Conservation (phyloP, 2,113 vertebrate genomes). For the Peucedramus taeniatus region DNA sequence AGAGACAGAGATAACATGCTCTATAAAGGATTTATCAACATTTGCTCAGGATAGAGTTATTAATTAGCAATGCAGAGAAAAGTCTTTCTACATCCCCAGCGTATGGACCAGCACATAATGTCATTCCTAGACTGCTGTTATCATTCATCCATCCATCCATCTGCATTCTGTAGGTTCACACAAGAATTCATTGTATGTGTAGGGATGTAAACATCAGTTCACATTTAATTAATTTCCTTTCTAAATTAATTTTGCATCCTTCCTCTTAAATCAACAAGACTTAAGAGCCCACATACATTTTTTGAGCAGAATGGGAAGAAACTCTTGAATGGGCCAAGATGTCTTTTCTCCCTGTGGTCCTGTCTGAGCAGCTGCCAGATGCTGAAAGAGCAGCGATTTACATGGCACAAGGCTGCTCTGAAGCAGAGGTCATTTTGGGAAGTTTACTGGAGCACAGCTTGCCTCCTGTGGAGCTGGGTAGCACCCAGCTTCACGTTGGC, state of each 20-base stretch:
- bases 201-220: conserved; percentile 26
- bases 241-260: conserved; percentile 48
- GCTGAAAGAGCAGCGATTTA: not conserved
- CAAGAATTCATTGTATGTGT: not conserved
- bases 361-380: not conserved
- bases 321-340: not conserved
- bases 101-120: conserved; percentile 28
- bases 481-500: not conserved
- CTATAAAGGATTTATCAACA: conserved; percentile 50
- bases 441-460: not conserved
- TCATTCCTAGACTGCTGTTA: conserved; percentile 33
- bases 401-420: not conserved
- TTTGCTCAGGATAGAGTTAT: conserved; percentile 58
- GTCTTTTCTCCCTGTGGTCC: not conserved
- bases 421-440: not conserved
- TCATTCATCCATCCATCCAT: not conserved
- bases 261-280: conserved; percentile 16
- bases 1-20: conserved; percentile 6
- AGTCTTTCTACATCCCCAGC: conserved; percentile 36
- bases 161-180: conserved; percentile 12
- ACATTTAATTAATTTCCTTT: conserved; percentile 38
- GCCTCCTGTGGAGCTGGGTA: not conserved
- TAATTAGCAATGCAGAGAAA: conserved; percentile 53
- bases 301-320: not conserved
- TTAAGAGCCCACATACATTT: not conserved